Base-by-base conservation (phyloP, 2,113 vertebrate species). In the Noturus placidus region DNA sequence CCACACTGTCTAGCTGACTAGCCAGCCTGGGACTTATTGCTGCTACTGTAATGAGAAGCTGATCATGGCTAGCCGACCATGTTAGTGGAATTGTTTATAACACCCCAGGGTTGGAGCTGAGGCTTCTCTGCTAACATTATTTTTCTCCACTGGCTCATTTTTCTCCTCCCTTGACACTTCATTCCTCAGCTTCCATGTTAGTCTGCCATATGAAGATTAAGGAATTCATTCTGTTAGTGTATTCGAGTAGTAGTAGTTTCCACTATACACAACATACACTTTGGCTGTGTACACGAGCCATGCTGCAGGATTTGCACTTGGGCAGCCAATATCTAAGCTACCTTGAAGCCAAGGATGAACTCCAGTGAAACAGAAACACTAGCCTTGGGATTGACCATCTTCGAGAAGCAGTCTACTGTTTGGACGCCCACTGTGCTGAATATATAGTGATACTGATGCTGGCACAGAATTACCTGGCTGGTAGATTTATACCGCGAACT, bases 241-340 rank as follows among this genome's bases (percentile, higher is more conserved):
- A 33, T 82, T 42, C 33, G 3, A 61, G 56, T 61, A 59, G 56
- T 61, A 61, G 56, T 82, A 59, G 79, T 61, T 82, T 82, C 33
- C 56, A 15, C 30, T 38, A 61, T 17, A 61, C 79, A 25, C 22
- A 61, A 35, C 6, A 46, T 7, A 7, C 42, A 46, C 79, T 82
- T 61, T 57, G 56, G 56, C 56, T 42, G 1, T 13, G 17, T 82
- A 20, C 7, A 38, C 7, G 20, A 61, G 56, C n/a, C 56, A 61
- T 82, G 56, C 33, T 82, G 33, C 33, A 61, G 35, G 56, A 61
- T 82, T 81, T 82, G 79, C 11, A 1, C 79, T 61, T 82, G 56
- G 13, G n/a, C 50, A 79, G 76, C 76, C 50, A 79, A 82, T 82
- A 38, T 82, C 33, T 61, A 38, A 82, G 79, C 33, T 61, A 33